Base-by-base conservation (phyloP, 1,140 invertebrate species). In the Rhysida immarginata region DNA sequence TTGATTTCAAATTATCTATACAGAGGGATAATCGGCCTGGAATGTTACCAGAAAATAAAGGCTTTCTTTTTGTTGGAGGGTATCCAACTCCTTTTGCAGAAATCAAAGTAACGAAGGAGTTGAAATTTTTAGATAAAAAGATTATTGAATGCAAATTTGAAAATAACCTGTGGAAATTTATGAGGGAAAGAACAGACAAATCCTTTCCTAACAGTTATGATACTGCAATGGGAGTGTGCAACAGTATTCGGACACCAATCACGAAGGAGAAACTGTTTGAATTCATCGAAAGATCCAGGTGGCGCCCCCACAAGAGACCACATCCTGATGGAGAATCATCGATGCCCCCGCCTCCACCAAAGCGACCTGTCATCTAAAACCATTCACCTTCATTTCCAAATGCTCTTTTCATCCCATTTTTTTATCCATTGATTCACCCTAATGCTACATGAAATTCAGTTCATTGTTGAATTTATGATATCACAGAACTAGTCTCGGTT, bases 121-220 rank as follows among this genome's bases (percentile, higher is more conserved):
- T n/a, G n/a, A n/a, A n/a, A n/a, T n/a, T n/a, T n/a, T n/a, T n/a
- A n/a, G 77, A 99, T 70, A 84, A 85, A 61, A 96, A 96, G 73
- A 99, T 99, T n/a, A n/a, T n/a, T n/a, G n/a, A n/a, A n/a, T n/a
- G n/a, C n/a, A n/a, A n/a, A n/a, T n/a, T n/a, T n/a, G n/a, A n/a
- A n/a, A n/a, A n/a, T n/a, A n/a, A n/a, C n/a, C n/a, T n/a, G n/a
- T n/a, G n/a, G n/a, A 77, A 84, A 43, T 96, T 94, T 66, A 92
- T 99, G 87, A 78, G 95, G 51, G 87, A 95, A 69, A 76, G 96
- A 64, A 95, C 85, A 0, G 96, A 99, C 69, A 99, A 99, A 73
- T 93, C 88, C 1, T 91, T 85, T 71, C 95, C 96, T 1, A 99
- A 99, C 71, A 84, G 83, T 53, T 83, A 71, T 54, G 78, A 74